A percentile compares a stretch with the other conserved stretches of the same genome.
Evolutionary conservation across 1,140 invertebrate species (phyloP).

Genomic region (Teleogryllus occipitalis): DNA sequence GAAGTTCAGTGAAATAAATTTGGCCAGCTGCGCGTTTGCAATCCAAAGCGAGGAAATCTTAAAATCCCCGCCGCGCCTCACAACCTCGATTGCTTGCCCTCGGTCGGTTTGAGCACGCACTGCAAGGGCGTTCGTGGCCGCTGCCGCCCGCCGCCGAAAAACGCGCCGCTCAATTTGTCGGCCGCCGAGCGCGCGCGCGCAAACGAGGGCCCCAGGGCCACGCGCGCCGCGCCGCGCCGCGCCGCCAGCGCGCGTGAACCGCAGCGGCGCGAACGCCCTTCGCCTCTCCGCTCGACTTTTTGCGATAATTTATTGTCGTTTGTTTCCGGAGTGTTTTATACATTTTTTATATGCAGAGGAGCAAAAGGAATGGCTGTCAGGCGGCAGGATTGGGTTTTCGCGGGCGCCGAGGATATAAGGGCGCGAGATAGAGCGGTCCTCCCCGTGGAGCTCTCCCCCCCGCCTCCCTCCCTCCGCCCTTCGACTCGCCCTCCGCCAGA

Average conservation of each 20-base stretch:
- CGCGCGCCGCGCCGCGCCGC: neutral
- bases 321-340: slow-evolving; percentile 20
- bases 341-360: slow-evolving; percentile 15
- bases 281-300: neutral
- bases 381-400: slow-evolving; percentile 21
- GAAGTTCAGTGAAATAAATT: too few relatives aligned
- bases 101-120: too few relatives aligned
- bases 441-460: slow-evolving; percentile 14
- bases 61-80: too few relatives aligned
- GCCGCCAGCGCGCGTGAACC: neutral
- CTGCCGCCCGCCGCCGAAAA: neutral
- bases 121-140: neutral
- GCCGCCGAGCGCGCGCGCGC: too few relatives aligned
- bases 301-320: slow-evolving; percentile 21
- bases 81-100: too few relatives aligned
- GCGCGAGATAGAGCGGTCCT: slow-evolving; percentile 19
- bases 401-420: slow-evolving; percentile 14
- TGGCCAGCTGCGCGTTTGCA: too few relatives aligned
- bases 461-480: neutral
- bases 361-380: slow-evolving; percentile 22
- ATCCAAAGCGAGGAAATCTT: too few relatives aligned
- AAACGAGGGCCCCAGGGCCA: neutral
- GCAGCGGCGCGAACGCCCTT: neutral
- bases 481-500: neutral
- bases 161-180: neutral